phyloP scores from a whole-genome alignment of 2,888 invertebrate genomes.

The Cryptus armator region DNA sequence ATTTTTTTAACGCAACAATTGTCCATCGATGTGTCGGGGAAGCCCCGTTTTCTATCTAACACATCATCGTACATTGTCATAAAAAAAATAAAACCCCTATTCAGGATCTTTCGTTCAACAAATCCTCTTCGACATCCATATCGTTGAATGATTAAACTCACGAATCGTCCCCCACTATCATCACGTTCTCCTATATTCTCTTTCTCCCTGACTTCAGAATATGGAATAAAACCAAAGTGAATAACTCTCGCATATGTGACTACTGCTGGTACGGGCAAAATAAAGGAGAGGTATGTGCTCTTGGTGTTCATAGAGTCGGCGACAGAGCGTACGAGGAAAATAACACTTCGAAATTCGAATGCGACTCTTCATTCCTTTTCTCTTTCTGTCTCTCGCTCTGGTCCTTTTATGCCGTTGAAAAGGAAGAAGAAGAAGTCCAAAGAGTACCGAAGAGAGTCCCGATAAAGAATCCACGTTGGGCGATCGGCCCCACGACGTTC shows the following conservation, averaged over 20 bases:
- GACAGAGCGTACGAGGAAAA: constrained; percentile 46
- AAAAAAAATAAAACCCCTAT: constrained; percentile 6
- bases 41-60: too few relatives aligned
- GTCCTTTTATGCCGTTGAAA: neutral
- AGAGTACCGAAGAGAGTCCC: constrained; percentile 46
- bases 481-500: constrained; percentile 58
- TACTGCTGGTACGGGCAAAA: constrained; percentile 20
- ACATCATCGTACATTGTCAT: neutral
- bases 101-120: constrained; percentile 24
- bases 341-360: constrained; percentile 57
- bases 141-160: constrained; percentile 60
- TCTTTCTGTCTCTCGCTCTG: constrained; percentile 28
- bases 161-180: constrained; percentile 26
- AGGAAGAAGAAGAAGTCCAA: neutral
- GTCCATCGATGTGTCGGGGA: too few relatives aligned
- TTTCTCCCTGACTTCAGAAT: constrained; percentile 25
- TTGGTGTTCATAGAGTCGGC: neutral
- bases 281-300: neutral
- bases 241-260: constrained; percentile 23
- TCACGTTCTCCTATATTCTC: constrained; percentile 13
- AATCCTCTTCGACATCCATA: constrained; percentile 47
- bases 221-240: constrained; percentile 43
- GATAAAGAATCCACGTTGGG: constrained; percentile 57
- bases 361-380: neutral
- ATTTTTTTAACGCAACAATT: too few relatives aligned